These are phyloP conservation scores for Pangasius sanitwongsei DNA, from an alignment of 2,797 vertebrate genomes.

Conservation along the genomic window DNA sequence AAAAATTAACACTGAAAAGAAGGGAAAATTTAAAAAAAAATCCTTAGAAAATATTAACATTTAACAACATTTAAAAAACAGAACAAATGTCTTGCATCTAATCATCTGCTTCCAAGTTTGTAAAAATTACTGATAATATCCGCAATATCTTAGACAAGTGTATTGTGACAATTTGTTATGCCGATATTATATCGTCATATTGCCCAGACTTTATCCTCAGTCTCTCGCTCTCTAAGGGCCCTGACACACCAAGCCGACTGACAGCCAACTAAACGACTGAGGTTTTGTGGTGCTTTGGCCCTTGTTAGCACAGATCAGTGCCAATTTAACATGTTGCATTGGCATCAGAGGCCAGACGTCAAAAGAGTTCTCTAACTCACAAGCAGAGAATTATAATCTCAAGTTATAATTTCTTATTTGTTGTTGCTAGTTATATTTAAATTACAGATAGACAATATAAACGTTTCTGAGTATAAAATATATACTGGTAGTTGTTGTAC, in stretches of 20 bases:
- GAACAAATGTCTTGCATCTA: slow-evolving; percentile 25
- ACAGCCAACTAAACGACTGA: not conserved
- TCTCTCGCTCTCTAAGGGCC: not conserved
- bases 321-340: not conserved
- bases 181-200: slow-evolving; percentile 13
- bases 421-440: not conserved
- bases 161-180: slow-evolving; percentile 11
- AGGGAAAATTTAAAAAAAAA: not conserved
- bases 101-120: slow-evolving; percentile 17
- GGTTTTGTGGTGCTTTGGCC: not conserved
- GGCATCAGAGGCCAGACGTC: not conserved
- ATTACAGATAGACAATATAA: slow-evolving; percentile 4
- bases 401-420: not conserved
- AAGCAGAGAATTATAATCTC: not conserved
- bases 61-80: not conserved
- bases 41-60: slow-evolving; percentile 11
- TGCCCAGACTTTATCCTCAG: not conserved
- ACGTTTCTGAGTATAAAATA: not conserved
- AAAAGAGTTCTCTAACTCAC: slow-evolving; percentile 8
- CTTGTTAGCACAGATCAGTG: slow-evolving; percentile 8
- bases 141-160: not conserved
- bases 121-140: not conserved
- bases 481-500: not conserved
- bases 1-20: not conserved
- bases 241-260: slow-evolving; percentile 1